Base-by-base conservation (phyloP, 1,140 invertebrate species). In the Dryas iulia region DNA sequence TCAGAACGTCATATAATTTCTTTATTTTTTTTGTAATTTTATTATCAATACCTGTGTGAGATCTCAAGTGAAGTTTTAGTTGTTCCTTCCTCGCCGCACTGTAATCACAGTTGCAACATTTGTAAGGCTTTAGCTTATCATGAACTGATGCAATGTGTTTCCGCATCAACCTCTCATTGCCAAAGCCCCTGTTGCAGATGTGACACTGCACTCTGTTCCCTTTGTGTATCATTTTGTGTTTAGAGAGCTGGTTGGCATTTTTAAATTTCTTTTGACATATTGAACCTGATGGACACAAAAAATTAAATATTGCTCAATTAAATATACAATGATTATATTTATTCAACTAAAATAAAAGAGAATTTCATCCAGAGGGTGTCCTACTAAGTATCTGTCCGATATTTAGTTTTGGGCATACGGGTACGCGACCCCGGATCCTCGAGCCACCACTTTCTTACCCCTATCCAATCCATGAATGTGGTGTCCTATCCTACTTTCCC, bases 251-350 rank as follows among this genome's bases (percentile, higher is more conserved):
- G 82, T 95, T 96, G 8, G 92, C 92, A 81, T 95, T 96, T 83
- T 96, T 96, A 83, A 97, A 97, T 2, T 93, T 92, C 83, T 96
- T 96, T n/a, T 93, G 92, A 82, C 96, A 97, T 61, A 83, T 72
- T 28, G 76, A 59, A 80, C 89, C 89, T 91, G 78, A 6, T 21
- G 7, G 21, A 18, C n/a, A n/a, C n/a, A n/a, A n/a, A n/a, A n/a
- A n/a, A n/a, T n/a, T n/a, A n/a, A n/a, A n/a, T n/a, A n/a, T n/a
- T n/a, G n/a, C n/a, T n/a, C n/a, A n/a, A n/a, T n/a, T n/a, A n/a
- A n/a, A n/a, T n/a, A n/a, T n/a, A n/a, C n/a, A n/a, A n/a, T n/a
- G n/a, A n/a, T n/a, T n/a, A n/a, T n/a, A n/a, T n/a, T n/a, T n/a
- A n/a, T n/a, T n/a, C n/a, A n/a, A n/a, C n/a, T n/a, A n/a, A n/a